Conservation (phyloP, 1,140 invertebrate genomes). For the Ips nitidus region DNA sequence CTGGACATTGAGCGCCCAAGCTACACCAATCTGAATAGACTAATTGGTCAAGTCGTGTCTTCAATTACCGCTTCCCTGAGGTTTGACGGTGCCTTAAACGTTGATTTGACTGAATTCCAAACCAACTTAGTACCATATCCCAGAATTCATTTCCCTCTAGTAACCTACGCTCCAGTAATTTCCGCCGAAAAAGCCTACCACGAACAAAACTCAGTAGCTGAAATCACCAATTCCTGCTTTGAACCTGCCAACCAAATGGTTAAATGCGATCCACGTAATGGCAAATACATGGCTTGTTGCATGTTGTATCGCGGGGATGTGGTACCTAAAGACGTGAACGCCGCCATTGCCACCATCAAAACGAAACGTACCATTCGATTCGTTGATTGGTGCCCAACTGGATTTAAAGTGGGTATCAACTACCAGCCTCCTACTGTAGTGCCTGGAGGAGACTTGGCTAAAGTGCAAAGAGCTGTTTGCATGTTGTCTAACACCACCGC, state of each 20-base stretch:
- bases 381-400: conserved; percentile 4
- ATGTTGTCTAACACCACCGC: conserved; percentile 77
- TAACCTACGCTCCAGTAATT: not conserved
- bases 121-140: not conserved
- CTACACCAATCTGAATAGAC: not conserved
- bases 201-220: not conserved
- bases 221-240: not conserved
- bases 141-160: not conserved
- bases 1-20: not conserved
- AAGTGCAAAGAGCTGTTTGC: conserved; percentile 81
- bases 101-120: not conserved
- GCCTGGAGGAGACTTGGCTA: conserved; percentile 70
- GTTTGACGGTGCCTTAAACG: conserved; percentile 47
- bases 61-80: not conserved
- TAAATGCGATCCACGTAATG: not conserved
- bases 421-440: conserved; percentile 17
- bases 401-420: conserved; percentile 18
- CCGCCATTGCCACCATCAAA: not conserved
- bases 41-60: not conserved
- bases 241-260: not conserved
- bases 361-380: not conserved
- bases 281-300: conserved; percentile 1
- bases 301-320: not conserved
- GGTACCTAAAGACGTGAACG: not conserved
- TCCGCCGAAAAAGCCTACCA: not conserved